Base-by-base conservation (phyloP, 2,888 invertebrate genomes). In the Linyphia triangularis region DNA sequence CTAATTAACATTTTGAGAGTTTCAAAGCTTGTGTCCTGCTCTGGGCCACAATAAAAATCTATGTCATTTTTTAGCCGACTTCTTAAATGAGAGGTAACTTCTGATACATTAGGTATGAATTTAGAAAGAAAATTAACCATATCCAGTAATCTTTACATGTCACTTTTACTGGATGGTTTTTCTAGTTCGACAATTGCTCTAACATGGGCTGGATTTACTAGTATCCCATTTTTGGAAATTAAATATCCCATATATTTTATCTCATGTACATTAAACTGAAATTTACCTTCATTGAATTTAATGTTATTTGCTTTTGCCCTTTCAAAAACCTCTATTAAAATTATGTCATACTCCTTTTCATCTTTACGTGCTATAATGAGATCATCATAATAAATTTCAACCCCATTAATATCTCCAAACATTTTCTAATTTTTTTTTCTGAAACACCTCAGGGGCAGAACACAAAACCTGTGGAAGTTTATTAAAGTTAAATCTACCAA, bases 111-210 rank as follows among this genome's bases (percentile, higher is more conserved):
- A 37, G 73, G 83, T 26, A 63, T 83, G 28, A 72, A 73, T 40
- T 63, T 83, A 5, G 83, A 72, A 22, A 83, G n/a, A 26, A 57
- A 83, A 63, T 73, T 83, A 4, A 83, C 26, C 83, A 72, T 83
- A 9, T 59, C 70, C 6, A 33, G 22, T 1, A 70, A n/a, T 19
- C 70, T 59, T 57, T 26, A 70, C 0, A 79, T n/a, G 7, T 69
- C 69, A 22, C 16, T 28, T 28, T 79, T 79, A 28, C 19, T 40
- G 5, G 22, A 13, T 28, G 51, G 51, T 67, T 43, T 28, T 40
- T 67, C 51, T 19, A 79, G 7, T 16, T 79, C 51, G 19, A n/a
- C 51, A 19, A 79, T 67, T 22, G 51, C 67, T 67, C 67, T 79
- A 9, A 67, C 30, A 51, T 79, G 51, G 5, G 5, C 16, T 51